A percentile compares a stretch with the other conserved stretches of the same genome.
These are phyloP conservation scores for Cryptosula pallasiana DNA, from an alignment of 2,888 invertebrate species.

Conservation along the genomic window DNA sequence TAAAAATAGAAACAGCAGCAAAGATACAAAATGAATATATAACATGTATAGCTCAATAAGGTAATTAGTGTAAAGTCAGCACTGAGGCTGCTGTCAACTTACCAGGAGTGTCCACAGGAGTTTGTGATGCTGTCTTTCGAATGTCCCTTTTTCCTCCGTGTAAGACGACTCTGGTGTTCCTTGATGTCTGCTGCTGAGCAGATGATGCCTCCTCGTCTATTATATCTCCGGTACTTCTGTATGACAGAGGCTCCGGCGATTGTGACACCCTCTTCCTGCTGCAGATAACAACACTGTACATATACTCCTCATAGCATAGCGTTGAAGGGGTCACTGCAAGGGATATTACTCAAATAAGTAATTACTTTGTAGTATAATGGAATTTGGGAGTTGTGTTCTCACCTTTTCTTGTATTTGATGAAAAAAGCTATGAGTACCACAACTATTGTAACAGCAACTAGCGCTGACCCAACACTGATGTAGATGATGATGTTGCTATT, in stretches of 20 bases:
- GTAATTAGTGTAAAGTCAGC: too few species aligned
- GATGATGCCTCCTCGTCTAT: neutral
- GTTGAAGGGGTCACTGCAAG: too few species aligned
- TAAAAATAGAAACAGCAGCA: too few species aligned
- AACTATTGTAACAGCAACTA: neutral
- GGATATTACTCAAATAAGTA: too few species aligned
- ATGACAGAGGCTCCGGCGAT: neutral
- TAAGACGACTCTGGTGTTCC: neutral
- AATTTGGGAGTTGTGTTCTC: too few species aligned
- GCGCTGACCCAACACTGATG: neutral
- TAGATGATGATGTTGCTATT: neutral
- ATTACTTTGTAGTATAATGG: too few species aligned
- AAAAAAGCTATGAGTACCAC: neutral
- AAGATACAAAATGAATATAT: too few species aligned
- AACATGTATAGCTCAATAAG: too few species aligned
- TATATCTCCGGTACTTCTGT: neutral
- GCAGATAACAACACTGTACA: too few species aligned
- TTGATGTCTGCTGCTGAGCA: neutral
- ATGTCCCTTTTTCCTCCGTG: slow-evolving; percentile 14
- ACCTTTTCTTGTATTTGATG: slow-evolving; percentile 14
- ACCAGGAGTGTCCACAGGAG: neutral
- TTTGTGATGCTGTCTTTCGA: neutral
- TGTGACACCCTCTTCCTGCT: neutral
- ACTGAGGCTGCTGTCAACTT: too few species aligned
- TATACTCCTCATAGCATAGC: too few species aligned